Evolutionary conservation across 2,113 vertebrate genomes (phyloP).

Genomic region (Elephantulus edwardii): DNA sequence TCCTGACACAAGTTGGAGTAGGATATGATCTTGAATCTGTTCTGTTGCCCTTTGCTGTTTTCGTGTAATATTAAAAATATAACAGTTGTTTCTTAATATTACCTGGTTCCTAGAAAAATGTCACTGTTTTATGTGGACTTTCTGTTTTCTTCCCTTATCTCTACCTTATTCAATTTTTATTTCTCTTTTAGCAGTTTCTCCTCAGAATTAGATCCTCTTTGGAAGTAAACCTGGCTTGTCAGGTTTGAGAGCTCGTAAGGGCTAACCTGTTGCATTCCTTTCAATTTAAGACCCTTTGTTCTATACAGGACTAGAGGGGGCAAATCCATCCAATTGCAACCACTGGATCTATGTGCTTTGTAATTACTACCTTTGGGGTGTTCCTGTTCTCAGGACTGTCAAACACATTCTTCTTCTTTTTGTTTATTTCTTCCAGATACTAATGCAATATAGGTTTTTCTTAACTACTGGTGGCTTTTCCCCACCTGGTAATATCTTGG

Average conservation of each 20-base stretch:
- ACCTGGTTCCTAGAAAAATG: background rate
- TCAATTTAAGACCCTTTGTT: background rate
- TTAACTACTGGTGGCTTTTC: too few relatives aligned
- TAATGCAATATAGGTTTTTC: background rate
- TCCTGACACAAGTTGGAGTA: background rate
- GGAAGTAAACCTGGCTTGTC: background rate
- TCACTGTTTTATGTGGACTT: background rate
- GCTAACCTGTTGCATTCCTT: background rate
- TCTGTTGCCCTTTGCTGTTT: background rate
- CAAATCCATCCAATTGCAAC: background rate
- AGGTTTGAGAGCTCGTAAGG: background rate
- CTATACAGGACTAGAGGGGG: background rate
- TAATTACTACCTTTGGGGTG: background rate
- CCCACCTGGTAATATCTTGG: background rate
- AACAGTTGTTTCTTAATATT: slow-evolving; percentile 5
- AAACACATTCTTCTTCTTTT: background rate
- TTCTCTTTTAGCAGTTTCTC: background rate
- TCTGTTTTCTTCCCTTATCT: background rate
- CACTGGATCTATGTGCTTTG: background rate
- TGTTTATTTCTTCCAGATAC: background rate
- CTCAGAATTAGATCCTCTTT: background rate
- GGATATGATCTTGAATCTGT: background rate
- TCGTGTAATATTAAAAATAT: background rate
- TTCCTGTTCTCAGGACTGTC: background rate
- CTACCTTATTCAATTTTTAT: background rate